Base-by-base conservation (phyloP, 2,888 invertebrate genomes). In the Scrobipalpa atriplicella region DNA sequence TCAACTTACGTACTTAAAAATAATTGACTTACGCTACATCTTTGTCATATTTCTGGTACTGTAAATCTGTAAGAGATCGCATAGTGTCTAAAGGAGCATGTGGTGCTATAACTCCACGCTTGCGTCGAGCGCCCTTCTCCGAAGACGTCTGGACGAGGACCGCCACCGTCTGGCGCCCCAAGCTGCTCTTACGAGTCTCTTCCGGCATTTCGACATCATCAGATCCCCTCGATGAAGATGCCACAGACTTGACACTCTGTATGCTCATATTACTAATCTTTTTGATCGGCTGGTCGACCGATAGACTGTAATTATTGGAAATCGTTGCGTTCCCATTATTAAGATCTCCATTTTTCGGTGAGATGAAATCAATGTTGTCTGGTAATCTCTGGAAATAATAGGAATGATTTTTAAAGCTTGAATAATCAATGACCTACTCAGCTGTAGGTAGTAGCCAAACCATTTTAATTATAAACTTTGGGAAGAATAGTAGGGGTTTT, bases 61-160 rank as follows among this genome's bases (percentile, higher is more conserved):
- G 84, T 54, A 93, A 81, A 80, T 92, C 87, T 73, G 86, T 77
- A 67, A 88, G 76, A 70, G 89, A 75, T 73, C 90, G 81, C 69
- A 80, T 74, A 67, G 75, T 86, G 77, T 89, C 94, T 65, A 86
- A 86, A 67, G 80, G 93, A 69, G 85, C 89, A 80, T 80, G 94
- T 63, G 89, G 94, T 64, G 92, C 93, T 67, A 94, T 93, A 38
- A 94, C 87, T 9, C 94, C 94, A 36, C 92, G 89, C 76, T 94
- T 83, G 13, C 88, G 82, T 11, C 83, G 76, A 47, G 73, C 72
- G 13, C 79, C 76, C 51, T 80, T 77, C 63, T 84, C 82, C 0
- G 85, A 81, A 63, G 84, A 74, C 36, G 69, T 78, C 47, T 84
- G 81, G 21, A 91, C 84, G 18, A 91, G 75, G 66, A 90, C 86